Evolutionary conservation across 1,140 invertebrate genomes (phyloP), one percentile per base, ranked within the genome.

Genomic region (Drosophila ficusphila): DNA sequence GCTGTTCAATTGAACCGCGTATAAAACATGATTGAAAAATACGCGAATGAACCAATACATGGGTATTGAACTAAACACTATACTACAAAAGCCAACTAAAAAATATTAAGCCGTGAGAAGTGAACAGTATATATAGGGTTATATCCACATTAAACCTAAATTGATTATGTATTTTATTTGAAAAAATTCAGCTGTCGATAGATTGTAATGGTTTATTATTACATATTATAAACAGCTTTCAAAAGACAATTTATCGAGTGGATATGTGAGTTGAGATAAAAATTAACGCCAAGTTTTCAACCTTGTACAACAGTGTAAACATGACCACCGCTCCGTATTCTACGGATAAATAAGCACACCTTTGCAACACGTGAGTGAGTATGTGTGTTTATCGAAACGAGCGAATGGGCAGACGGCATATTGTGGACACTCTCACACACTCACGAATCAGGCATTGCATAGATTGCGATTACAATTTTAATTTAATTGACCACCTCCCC

Each of bases 401-500:
- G 44, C 79, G 79, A 83, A 83, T 88, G 74, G 74, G 65, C 64
- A 67, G 65, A 39, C 60, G 41, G 41, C 41, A n/a, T 44, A 44
- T 23, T 44, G 41, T 9, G 11, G 23, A 61, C 44, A 71, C 46
- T 72, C 31, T 61, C 60, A 76, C 58, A 62, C 18, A 31, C 21
- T 31, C 44, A 67, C 34, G 34, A 42, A 42, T 64, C 56, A 57
- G 16, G 72, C 70, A 81, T 68, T 79, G 67, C 61, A 76, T 85
- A 68, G 81, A 76, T 86, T 76, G 78, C 72, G 81, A 86, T 86
- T 79, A 86, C 81, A 76, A 73, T 69, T 79, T 86, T 86, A 79
- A 86, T 86, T 86, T 79, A 82, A 82, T 82, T 64, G 68, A 70
- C 64, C 44, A 57, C 68, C 60, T 69, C 65, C 61, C 67, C 42